These are phyloP conservation scores for Schizopygopsis pylzovi DNA, from an alignment of 2,797 vertebrate genomes.

Conservation along the genomic window DNA sequence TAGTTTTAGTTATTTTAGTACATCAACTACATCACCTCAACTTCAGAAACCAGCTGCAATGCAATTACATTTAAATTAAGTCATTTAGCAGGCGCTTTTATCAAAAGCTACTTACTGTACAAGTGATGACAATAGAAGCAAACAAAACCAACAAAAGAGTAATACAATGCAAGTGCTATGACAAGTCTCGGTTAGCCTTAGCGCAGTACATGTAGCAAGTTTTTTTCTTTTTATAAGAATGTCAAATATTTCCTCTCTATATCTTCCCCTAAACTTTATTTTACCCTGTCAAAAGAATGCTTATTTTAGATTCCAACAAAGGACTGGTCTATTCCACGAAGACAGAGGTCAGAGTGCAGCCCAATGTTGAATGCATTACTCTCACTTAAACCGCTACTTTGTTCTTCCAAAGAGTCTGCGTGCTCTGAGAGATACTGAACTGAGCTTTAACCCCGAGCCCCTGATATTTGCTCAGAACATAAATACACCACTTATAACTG, in stretches of 20 bases:
- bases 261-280: background rate
- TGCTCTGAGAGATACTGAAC: conserved; percentile 33
- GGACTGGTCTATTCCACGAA: background rate
- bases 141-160: no score
- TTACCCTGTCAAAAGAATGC: conserved; percentile 3
- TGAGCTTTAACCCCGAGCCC: conserved; percentile 35
- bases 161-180: no score
- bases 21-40: background rate
- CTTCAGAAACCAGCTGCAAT: background rate
- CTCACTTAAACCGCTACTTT: conserved; percentile 33
- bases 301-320: conserved; percentile 26
- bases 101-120: no score
- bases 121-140: no score
- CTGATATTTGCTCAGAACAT: conserved; percentile 52
- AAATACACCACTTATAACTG: conserved; percentile 53
- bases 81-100: no score
- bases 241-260: background rate
- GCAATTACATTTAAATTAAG: background rate
- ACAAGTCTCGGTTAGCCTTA: no score
- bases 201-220: no score
- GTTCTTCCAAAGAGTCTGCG: conserved; percentile 33
- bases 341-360: conserved; percentile 38
- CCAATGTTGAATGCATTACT: conserved; percentile 20
- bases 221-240: background rate
- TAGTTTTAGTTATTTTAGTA: background rate